Evolutionary conservation across 2,797 vertebrate genomes (phyloP).

Genomic region (Eulemur rubriventer): DNA sequence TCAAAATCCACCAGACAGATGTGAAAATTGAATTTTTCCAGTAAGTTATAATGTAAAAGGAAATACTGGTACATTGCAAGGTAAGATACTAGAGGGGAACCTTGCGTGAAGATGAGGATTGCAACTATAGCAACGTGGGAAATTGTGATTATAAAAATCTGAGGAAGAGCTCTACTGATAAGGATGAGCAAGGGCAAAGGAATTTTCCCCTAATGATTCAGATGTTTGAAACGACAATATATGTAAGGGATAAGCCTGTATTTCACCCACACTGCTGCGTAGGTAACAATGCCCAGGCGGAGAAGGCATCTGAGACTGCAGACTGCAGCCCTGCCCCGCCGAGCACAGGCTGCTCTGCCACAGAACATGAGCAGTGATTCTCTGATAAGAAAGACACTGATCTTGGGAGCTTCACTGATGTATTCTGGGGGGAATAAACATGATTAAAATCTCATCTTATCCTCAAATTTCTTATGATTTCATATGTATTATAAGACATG

Average conservation of each 20-base stretch:
- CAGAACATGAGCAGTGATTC: neutral
- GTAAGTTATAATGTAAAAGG: constrained; percentile 63
- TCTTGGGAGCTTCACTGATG: neutral
- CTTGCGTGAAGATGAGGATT: neutral
- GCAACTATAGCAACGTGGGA: constrained; percentile 63
- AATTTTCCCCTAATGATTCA: constrained; percentile 34
- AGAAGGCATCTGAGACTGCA: neutral
- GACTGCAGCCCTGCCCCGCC: neutral
- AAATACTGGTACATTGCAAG: constrained; percentile 39
- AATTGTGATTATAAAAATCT: constrained; percentile 52
- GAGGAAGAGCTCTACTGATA: constrained; percentile 37
- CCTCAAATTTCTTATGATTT: neutral
- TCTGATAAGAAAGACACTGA: neutral
- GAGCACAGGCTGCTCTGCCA: neutral
- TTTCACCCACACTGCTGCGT: neutral
- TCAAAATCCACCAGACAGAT: constrained; percentile 73
- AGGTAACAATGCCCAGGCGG: neutral
- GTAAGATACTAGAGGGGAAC: neutral
- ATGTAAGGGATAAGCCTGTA: neutral
- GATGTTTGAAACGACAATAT: neutral
- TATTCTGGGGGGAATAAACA: neutral
- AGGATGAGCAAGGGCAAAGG: constrained; percentile 14
- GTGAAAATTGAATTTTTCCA: constrained; percentile 80
- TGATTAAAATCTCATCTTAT: neutral
- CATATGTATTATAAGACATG: neutral